A percentile compares a stretch with the other conserved stretches of the same genome.
phyloP scores from a whole-genome alignment of 2,888 invertebrate genomes.

The Zelleria hepariella region DNA sequence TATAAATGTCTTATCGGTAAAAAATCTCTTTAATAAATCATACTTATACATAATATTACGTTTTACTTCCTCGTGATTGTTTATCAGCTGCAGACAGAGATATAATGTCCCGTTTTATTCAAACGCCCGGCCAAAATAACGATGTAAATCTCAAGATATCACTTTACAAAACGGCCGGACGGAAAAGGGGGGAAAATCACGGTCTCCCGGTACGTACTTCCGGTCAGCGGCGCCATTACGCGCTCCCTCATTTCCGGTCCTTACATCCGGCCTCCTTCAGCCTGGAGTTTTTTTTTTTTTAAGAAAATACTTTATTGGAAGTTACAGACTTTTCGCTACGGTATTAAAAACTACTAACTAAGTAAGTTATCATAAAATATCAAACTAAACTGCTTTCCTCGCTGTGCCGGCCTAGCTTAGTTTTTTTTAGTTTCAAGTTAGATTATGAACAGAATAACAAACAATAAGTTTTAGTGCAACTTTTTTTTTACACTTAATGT shows the following conservation, averaged over 20 bases:
- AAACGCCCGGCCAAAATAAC: neutral
- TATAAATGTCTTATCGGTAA: no score
- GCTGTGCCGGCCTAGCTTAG: no score
- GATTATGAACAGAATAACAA: no score
- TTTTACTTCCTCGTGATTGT: neutral
- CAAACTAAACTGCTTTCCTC: no score
- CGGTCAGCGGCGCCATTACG: conserved; percentile 40
- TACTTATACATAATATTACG: neutral
- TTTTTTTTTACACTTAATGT: no score
- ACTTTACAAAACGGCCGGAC: neutral
- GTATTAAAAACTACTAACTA: neutral
- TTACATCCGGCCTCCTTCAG: conserved; percentile 19
- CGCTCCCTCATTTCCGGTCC: conserved; percentile 41
- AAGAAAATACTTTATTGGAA: neutral
- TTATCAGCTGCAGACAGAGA: no score
- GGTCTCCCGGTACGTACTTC: conserved; percentile 35
- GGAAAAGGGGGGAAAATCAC: neutral
- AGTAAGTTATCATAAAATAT: no score
- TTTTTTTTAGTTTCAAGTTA: no score
- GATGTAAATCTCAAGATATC: neutral
- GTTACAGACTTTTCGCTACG: neutral
- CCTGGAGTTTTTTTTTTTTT: conserved; percentile 1
- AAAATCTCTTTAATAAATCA: no score
- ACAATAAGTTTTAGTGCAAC: no score
- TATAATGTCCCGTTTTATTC: neutral